Evolutionary conservation across 2,888 invertebrate genomes (phyloP), one percentile per base, ranked within the genome.

Genomic region (Philonicus albiceps): DNA sequence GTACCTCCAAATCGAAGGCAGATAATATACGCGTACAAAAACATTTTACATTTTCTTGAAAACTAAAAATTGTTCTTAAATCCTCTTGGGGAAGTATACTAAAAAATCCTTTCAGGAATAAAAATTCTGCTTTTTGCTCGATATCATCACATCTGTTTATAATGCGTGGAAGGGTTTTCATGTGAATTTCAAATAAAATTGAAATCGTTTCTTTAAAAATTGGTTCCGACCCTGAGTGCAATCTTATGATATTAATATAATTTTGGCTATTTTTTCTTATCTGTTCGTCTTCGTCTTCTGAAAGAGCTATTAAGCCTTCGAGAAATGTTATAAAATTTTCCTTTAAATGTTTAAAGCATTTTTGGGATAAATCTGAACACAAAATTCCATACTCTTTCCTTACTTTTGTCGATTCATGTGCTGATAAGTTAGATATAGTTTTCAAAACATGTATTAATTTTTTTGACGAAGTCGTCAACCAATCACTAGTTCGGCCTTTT

Each of bases 101-200:
- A 13, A 96, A 90, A 91, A 96, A 96, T 3, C 96, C 96, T 88
- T 94, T 93, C 0, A 96, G 89, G 80, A 95, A 93, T 89, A 95
- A 94, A 76, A 97, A 91, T 5, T 94, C 93, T 0, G 94, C 92
- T 31, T 95, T 90, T 90, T 96, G 96, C 88, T 95, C 93, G 1
- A 89, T 90, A 34, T 94, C 93, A 89, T 96, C 96, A 94, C 94
- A 94, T 89, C 95, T 95, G 89, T 96, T 93, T 87, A 95, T 91
- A 53, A 93, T 93, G 88, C 95, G 93, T 0, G 96, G 96, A 89
- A 96, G 90, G 88, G 93, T 93, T 16, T 93, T 94, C 0, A 96
- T 22, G 93, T 76, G 76, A 16, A 22, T 86, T 72, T 87, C 86
- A 34, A 88, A 87, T 22, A 88, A 64, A 73, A 19, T 34, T n/a